These are phyloP conservation scores for Pyralis farinalis DNA, from an alignment of 2,888 invertebrate genomes.

Conservation along the genomic window DNA sequence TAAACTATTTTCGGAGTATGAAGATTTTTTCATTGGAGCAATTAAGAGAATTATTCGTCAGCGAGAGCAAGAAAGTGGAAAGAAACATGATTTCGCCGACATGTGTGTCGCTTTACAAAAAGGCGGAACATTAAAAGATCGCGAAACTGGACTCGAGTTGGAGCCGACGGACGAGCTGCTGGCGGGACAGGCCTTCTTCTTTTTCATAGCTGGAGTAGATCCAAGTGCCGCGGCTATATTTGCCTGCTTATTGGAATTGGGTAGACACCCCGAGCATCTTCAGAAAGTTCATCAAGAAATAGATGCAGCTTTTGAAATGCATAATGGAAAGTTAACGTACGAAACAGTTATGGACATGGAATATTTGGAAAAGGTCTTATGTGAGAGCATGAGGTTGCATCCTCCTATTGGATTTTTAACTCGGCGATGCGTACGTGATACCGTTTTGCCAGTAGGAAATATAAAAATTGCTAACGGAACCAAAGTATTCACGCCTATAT, in stretches of 20 bases:
- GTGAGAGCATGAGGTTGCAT: slow-evolving; percentile 51
- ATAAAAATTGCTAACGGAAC: slow-evolving; percentile 37
- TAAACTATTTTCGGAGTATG: slow-evolving; percentile 43
- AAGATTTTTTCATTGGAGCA: slow-evolving; percentile 51
- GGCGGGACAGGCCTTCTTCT: slow-evolving; percentile 67
- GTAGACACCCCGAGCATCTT: slow-evolving; percentile 50
- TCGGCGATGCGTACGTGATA: slow-evolving; percentile 41
- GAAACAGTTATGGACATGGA: slow-evolving; percentile 45
- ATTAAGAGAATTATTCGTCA: slow-evolving; percentile 42
- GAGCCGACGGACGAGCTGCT: slow-evolving; percentile 50
- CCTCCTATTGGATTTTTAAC: slow-evolving; percentile 47
- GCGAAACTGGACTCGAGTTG: slow-evolving; percentile 37
- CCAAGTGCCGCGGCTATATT: slow-evolving; percentile 59
- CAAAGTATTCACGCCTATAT: slow-evolving; percentile 37
- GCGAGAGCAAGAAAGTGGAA: slow-evolving; percentile 28
- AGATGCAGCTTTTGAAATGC: slow-evolving; percentile 37
- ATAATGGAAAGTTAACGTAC: slow-evolving; percentile 37
- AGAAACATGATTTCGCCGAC: slow-evolving; percentile 51
- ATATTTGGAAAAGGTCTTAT: slow-evolving; percentile 59
- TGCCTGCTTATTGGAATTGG: slow-evolving; percentile 51
- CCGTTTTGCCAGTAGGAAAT: slow-evolving; percentile 39
- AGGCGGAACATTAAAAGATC: slow-evolving; percentile 41
- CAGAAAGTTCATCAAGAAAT: slow-evolving; percentile 54
- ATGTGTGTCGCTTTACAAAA: slow-evolving; percentile 50
- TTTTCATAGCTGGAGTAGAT: slow-evolving; percentile 67